Percentiles rank a stretch among this genome's conserved stretches.
phyloP scores from a whole-genome alignment of 2,113 vertebrate species.

The Perognathus longimembris region DNA sequence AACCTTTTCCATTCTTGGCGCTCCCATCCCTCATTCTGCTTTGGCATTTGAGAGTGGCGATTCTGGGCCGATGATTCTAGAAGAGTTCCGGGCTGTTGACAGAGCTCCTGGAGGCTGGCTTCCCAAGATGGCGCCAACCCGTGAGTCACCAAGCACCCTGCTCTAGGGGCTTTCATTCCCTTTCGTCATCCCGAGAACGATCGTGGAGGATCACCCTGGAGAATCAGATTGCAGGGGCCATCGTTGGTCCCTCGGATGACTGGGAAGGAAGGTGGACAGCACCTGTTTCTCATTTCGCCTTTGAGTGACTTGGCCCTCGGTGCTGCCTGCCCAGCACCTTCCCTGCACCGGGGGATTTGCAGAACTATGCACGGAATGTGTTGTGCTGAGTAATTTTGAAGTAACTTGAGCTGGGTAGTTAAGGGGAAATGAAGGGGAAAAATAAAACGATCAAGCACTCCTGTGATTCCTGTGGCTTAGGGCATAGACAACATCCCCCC shows the following conservation, averaged over 20 bases:
- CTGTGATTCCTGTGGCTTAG: constrained; percentile 55
- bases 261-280: neutral
- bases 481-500: constrained; percentile 37
- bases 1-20: neutral
- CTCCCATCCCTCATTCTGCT: neutral
- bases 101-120: neutral
- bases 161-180: too few species aligned
- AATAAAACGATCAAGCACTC: neutral
- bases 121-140: neutral
- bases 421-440: neutral
- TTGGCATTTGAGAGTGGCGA: neutral
- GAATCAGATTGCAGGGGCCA: neutral
- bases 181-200: neutral
- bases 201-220: neutral
- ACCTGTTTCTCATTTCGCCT: constrained; percentile 12
- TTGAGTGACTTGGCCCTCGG: neutral
- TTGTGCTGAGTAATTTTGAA: constrained; percentile 76
- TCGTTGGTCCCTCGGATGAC: neutral
- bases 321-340: constrained; percentile 65
- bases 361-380: constrained; percentile 79
- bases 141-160: too few species aligned
- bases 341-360: constrained; percentile 49
- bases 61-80: neutral
- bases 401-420: constrained; percentile 68
- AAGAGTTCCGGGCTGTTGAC: neutral